A percentile compares a stretch with the other conserved stretches of the same genome.
These are phyloP conservation scores for Encarsia formosa DNA, from an alignment of 2,888 invertebrate genomes.

Conservation along the genomic window DNA sequence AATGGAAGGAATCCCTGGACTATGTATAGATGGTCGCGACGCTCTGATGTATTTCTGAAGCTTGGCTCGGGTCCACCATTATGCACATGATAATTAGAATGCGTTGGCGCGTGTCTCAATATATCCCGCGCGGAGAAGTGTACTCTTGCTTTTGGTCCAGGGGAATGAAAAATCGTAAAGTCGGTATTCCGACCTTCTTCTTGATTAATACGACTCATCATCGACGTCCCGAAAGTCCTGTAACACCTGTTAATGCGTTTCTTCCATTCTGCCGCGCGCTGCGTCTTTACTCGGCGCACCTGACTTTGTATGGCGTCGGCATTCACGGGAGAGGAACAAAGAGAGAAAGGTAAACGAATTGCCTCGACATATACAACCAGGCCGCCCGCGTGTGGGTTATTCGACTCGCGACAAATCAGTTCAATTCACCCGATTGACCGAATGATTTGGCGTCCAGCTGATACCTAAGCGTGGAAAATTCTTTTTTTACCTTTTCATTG, in stretches of 20 bases:
- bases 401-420: slow-evolving; percentile 15
- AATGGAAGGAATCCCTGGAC: slow-evolving; percentile 26
- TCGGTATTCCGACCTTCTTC: too few relatives aligned
- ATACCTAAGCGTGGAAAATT: too few relatives aligned
- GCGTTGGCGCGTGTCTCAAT: slow-evolving; percentile 53
- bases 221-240: too few relatives aligned
- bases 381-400: background rate
- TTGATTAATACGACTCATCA: too few relatives aligned
- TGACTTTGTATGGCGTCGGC: background rate
- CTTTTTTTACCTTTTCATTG: too few relatives aligned
- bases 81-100: slow-evolving; percentile 53
- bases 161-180: too few relatives aligned
- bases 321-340: slow-evolving; percentile 9
- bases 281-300: background rate
- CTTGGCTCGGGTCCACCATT: slow-evolving; percentile 51
- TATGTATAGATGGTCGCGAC: slow-evolving; percentile 41
- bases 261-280: slow-evolving; percentile 3
- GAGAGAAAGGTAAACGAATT: slow-evolving; percentile 14
- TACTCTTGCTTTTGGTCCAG: slow-evolving; percentile 26
- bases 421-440: slow-evolving; percentile 13
- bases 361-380: background rate
- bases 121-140: slow-evolving; percentile 44
- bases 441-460: slow-evolving; percentile 1
- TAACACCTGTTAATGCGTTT: slow-evolving; percentile 20
- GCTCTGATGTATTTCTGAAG: slow-evolving; percentile 50